Evolutionary conservation across 2,113 vertebrate genomes (phyloP).

Genomic region (Phalacrocorax pelagicus): DNA sequence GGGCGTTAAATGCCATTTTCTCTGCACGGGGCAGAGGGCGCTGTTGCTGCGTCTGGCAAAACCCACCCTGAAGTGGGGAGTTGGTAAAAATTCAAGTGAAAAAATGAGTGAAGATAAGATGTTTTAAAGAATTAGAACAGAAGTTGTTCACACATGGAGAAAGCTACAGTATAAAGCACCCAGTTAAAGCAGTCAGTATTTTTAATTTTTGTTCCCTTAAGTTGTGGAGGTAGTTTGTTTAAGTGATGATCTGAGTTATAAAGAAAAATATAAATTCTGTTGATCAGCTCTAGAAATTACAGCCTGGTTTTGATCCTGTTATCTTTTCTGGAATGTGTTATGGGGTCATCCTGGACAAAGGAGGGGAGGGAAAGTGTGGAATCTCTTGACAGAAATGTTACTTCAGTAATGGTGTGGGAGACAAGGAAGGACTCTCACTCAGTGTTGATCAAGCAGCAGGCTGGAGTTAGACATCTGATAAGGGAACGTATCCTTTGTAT

Average conservation of each 20-base stretch:
- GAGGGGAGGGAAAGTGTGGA: not conserved
- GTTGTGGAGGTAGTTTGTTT: not conserved
- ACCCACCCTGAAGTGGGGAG: not conserved
- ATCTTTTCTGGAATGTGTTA: not conserved
- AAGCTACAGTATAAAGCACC: not conserved
- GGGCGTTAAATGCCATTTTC: not conserved
- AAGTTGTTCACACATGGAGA: not conserved
- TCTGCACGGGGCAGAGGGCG: conserved; percentile 1
- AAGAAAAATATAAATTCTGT: not conserved
- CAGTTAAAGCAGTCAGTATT: not conserved
- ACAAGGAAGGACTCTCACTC: not conserved
- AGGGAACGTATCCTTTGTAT: not conserved
- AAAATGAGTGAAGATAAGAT: not conserved
- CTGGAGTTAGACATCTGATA: not conserved
- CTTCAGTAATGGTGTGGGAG: not conserved
- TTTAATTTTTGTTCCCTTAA: not conserved
- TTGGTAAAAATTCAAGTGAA: not conserved
- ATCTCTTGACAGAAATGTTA: not conserved
- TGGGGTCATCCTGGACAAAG: not conserved
- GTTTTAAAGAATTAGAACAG: not conserved
- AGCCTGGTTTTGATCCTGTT: not conserved
- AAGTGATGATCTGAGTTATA: not conserved
- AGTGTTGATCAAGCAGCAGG: not conserved
- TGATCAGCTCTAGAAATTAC: not conserved
- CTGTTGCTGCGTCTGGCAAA: not conserved